phyloP scores from a whole-genome alignment of 37 sponge, comb jelly and placozoan genomes.

The Theonella swinhoei region DNA sequence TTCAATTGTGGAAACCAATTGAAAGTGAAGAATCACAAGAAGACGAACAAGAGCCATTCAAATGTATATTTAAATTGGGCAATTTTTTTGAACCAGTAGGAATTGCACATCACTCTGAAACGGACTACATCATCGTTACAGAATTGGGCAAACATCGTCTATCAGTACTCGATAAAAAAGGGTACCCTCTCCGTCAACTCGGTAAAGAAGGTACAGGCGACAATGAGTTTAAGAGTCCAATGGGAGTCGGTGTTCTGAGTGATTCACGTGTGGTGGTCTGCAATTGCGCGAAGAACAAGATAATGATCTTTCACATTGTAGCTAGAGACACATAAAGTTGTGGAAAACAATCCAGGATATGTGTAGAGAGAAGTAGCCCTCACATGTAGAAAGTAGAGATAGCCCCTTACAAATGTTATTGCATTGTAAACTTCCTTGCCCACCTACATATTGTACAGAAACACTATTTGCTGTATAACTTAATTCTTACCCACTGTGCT shows the following conservation, averaged over 20 bases:
- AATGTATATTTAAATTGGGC: neutral
- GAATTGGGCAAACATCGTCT: neutral
- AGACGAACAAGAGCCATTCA: neutral
- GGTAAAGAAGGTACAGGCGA: neutral
- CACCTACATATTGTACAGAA: too few relatives aligned
- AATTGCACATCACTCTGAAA: slow-evolving; percentile 1
- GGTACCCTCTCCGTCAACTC: neutral
- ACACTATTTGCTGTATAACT: too few relatives aligned
- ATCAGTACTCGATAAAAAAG: slow-evolving; percentile 1
- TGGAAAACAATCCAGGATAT: too few relatives aligned
- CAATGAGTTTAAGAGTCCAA: neutral
- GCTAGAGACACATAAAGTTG: neutral
- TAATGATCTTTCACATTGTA: neutral
- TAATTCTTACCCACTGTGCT: too few relatives aligned
- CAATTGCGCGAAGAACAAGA: neutral
- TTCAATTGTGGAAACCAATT: neutral
- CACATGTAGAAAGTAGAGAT: too few relatives aligned
- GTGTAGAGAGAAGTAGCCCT: too few relatives aligned
- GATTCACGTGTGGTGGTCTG: neutral
- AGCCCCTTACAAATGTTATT: too few relatives aligned
- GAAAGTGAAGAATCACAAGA: neutral
- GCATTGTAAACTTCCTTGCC: too few relatives aligned
- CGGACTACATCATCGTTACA: slow-evolving; percentile 14
- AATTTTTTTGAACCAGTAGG: neutral
- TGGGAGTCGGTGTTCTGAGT: neutral